Base-by-base conservation (phyloP, 2,888 invertebrate species). In the Anthophora plumipes region DNA sequence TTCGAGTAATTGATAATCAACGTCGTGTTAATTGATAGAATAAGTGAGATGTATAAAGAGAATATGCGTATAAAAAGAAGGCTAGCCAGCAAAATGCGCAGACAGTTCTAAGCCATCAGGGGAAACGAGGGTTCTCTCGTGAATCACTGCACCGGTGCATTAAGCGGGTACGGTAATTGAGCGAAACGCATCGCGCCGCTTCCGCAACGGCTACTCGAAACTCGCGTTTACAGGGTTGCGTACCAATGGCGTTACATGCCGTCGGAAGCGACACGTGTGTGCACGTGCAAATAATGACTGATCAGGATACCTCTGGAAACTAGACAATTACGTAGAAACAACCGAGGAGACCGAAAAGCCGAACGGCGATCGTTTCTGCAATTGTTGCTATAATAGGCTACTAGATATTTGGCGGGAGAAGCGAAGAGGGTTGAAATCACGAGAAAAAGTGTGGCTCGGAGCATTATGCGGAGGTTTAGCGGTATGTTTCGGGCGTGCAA, bases 281-380 rank as follows among this genome's bases (percentile, higher is more conserved):
- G 76, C 83, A 83, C n/a, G n/a, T 81, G 79, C 80, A 83, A 81
- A 83, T 86, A 85, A 87, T 88, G 81, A 86, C 70, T 83, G 31
- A 31, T n/a, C n/a, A n/a, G n/a, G n/a, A n/a, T n/a, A n/a, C n/a
- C n/a, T n/a, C n/a, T n/a, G n/a, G n/a, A n/a, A n/a, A n/a, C n/a
- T n/a, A n/a, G n/a, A n/a, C n/a, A n/a, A n/a, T n/a, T n/a, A n/a
- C n/a, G n/a, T n/a, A n/a, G n/a, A n/a, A n/a, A n/a, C n/a, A n/a
- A n/a, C n/a, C n/a, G n/a, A n/a, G n/a, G n/a, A n/a, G n/a, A n/a
- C n/a, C n/a, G n/a, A n/a, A n/a, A n/a, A n/a, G n/a, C n/a, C n/a
- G n/a, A n/a, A n/a, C n/a, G n/a, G n/a, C n/a, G n/a, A n/a, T n/a
- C n/a, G n/a, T n/a, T n/a, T n/a, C n/a, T n/a, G n/a, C n/a, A 31